Base-by-base conservation (phyloP, 92 coral and sea anemone species). In the Plumapathes pennacea region DNA sequence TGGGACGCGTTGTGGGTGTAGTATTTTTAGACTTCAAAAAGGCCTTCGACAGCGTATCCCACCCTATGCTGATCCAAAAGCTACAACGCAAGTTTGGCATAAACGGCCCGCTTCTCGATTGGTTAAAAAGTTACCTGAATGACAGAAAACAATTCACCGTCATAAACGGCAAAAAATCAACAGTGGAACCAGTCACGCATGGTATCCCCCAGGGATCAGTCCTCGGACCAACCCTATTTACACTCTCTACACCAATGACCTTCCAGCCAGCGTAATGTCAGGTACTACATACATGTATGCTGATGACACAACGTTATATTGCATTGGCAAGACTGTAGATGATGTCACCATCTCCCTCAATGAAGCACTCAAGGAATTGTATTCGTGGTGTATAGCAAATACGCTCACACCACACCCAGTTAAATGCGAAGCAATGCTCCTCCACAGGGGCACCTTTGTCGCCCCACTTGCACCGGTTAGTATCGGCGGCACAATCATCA, bases 351-450 rank as follows among this genome's bases (percentile, higher is more conserved):
- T 36, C 12, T 12, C 46, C 13, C 32, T 57, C 15, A 71, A 71
- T 60, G 25, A 32, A 55, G 38, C 76, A 32, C 60, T 59, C 15
- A 46, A n/a, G 37, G 70, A 70, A 37, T 37, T 71, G 22, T 71
- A 59, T 46, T 30, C 22, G 25, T 59, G 70, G 60, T 59, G 60
- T 25, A 18, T 46, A 17, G 25, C 0, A 9, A 70, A 70, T 19
- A 70, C 10, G 69, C 57, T 70, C 17, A 70, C 69, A 4, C 59
- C 60, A n/a, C 78, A 70, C 43, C 70, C 69, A n/a, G 29, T 15
- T 13, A 69, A 69, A 57, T 41, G 57, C 12, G 77, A 69, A 33
- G 32, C 46, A 6, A 54, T 58, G 69, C 48, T 58, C 27, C 27
- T 56, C 12, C 22, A 39, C 9, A 54, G 65, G 36, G 51, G 54